Evolutionary conservation across 2,113 vertebrate species (phyloP).

Genomic region (Lophotis ruficrista): DNA sequence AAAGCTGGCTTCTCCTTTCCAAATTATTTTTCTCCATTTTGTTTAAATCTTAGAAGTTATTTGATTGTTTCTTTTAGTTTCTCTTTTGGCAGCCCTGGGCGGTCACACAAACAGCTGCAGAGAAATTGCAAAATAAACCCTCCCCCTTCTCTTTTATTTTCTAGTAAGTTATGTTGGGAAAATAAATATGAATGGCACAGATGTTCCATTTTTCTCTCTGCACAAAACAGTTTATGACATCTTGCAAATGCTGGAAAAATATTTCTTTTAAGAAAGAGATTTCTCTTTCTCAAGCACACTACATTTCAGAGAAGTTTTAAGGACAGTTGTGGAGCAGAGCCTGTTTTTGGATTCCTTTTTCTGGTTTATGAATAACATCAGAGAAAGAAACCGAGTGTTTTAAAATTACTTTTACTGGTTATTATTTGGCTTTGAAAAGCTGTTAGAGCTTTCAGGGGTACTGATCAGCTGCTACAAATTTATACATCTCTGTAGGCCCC

Average conservation of each 20-base stretch:
- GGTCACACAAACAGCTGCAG: conserved; percentile 45
- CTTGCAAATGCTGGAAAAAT: conserved; percentile 36
- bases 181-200: conserved; percentile 63
- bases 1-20: conserved; percentile 8
- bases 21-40: conserved; percentile 31
- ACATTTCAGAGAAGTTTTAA: conserved; percentile 8
- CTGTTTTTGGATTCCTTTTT: neutral
- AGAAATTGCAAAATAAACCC: conserved; percentile 43
- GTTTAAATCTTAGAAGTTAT: conserved; percentile 31
- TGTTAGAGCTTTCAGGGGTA: neutral
- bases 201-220: conserved; percentile 37
- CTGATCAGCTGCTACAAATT: neutral
- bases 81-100: conserved; percentile 1
- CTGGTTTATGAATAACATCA: neutral
- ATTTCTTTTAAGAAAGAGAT: conserved; percentile 17
- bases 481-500: neutral
- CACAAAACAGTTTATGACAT: conserved; percentile 60
- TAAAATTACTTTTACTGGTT: neutral
- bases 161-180: conserved; percentile 54
- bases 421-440: conserved; percentile 2
- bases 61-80: conserved; percentile 46
- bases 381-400: neutral
- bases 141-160: conserved; percentile 51
- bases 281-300: conserved; percentile 15
- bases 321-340: neutral